These are phyloP conservation scores for Lytechinus pictus DNA, from an alignment of 35 echinoderm and acorn worm species.

Conservation along the genomic window DNA sequence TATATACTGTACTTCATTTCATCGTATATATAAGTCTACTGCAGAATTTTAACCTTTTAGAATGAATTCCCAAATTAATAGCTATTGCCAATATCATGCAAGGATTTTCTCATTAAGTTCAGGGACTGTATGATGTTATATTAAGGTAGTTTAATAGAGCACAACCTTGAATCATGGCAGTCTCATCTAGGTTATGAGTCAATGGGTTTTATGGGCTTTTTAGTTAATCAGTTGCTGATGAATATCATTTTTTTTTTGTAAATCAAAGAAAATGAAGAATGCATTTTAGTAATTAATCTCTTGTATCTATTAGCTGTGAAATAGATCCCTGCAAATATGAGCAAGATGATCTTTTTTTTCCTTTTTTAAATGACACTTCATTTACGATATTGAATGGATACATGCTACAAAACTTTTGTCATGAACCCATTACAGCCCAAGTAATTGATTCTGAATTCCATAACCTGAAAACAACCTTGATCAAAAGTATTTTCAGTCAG, in stretches of 20 bases:
- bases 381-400: not conserved
- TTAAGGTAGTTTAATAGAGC: not conserved
- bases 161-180: not conserved
- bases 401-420: not conserved
- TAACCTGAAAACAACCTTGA: not conserved
- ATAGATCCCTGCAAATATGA: not conserved
- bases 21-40: no score
- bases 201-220: not conserved
- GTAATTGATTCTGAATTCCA: not conserved
- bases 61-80: no score
- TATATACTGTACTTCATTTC: no score
- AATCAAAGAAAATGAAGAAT: not conserved
- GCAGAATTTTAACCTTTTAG: no score
- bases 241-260: not conserved
- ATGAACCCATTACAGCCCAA: not conserved
- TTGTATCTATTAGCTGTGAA: not conserved
- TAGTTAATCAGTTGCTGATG: not conserved
- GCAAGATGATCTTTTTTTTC: not conserved
- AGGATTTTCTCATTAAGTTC: not conserved
- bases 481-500: not conserved
- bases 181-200: not conserved
- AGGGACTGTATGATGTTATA: not conserved
- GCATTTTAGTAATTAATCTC: not conserved
- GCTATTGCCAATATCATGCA: no score
- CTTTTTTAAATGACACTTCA: not conserved